Percentiles rank a stretch among this genome's conserved stretches.
Conservation (phyloP, 1,140 invertebrate species). For the Cyclargus thomasi region DNA sequence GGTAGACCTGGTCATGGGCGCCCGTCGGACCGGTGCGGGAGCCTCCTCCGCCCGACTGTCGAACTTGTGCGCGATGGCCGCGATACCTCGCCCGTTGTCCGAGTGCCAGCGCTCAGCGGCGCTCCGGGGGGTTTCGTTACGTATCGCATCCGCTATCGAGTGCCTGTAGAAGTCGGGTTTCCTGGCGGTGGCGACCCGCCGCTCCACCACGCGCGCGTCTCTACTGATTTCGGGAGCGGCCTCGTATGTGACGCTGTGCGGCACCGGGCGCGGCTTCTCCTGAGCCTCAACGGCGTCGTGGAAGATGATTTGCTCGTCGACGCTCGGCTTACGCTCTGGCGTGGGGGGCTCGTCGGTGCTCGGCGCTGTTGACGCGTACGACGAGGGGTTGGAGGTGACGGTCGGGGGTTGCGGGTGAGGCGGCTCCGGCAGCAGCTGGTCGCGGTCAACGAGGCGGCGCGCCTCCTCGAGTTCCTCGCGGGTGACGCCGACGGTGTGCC, state of each 20-base stretch:
- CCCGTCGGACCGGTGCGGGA: constrained; percentile 48
- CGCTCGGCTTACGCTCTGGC: constrained; percentile 47
- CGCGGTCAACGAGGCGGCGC: constrained; percentile 82
- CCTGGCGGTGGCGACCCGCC: constrained; percentile 35
- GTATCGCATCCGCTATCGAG: constrained; percentile 45
- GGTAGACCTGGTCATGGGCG: constrained; percentile 19
- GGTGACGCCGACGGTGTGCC: constrained; percentile 88
- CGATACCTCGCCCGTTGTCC: constrained; percentile 53
- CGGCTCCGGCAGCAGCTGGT: constrained; percentile 59
- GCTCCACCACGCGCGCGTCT: constrained; percentile 41
- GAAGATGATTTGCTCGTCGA: constrained; percentile 47
- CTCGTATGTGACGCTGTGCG: constrained; percentile 52
- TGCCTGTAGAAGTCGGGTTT: constrained; percentile 59
- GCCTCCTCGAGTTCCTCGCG: constrained; percentile 85
- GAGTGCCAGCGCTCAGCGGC: constrained; percentile 40
- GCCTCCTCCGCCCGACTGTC: constrained; percentile 42
- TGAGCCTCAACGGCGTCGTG: constrained; percentile 47
- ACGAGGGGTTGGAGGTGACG: constrained; percentile 27
- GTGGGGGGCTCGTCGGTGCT: constrained; percentile 38
- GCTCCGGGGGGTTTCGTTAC: constrained; percentile 28
- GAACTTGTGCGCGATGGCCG: constrained; percentile 61
- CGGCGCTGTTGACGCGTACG: constrained; percentile 25
- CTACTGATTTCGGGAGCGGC: constrained; percentile 38
- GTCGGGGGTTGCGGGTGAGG: constrained; percentile 14
- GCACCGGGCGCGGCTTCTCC: constrained; percentile 43